Evolutionary conservation across 2,888 invertebrate species (phyloP), one percentile per base, ranked within the genome.

Genomic region (Clunio marinus): DNA sequence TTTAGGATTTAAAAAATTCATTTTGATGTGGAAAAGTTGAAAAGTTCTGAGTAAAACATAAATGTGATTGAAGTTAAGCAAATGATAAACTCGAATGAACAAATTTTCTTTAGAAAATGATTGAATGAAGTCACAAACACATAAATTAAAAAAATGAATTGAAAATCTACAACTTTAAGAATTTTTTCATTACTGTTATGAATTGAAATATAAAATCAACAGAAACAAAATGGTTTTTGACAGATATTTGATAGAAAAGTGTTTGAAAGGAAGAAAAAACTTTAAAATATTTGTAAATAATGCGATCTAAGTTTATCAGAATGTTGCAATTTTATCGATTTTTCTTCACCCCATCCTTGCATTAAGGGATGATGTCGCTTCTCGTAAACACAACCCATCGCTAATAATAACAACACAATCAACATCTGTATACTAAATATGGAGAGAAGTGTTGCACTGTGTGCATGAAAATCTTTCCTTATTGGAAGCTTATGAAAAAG

Each of bases 311-410:
- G 4, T 17, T 32, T 58, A 8, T 41, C 41, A 41, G 28, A 65
- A 65, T 17, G 51, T 65, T 66, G 66, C 66, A 66, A 66, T 66
- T 65, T 66, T 66, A 66, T 66, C 66, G 66, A 66, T 66, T 66
- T 66, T 66, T 66, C 46, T 20, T 62, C 35, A 24, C 32, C 63
- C 35, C 37, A 27, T 28, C 46, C 51, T 66, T 66, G 66, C 66
- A 66, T 51, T 51, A 51, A 22, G 62, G 27, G 32, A 27, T 32
- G 55, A 32, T 28, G 66, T 66, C 55, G n/a, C n/a, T 51, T 22
- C 4, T 22, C 17, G 51, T 51, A 5, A 51, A 51, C 51, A n/a
- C 51, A 13, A n/a, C n/a, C n/a, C n/a, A n/a, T n/a, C n/a, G n/a
- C 22, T 7, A 2, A 51, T 20, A 8, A 32, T 22, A 51, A 51